A percentile compares a stretch with the other conserved stretches of the same genome.
Conservation (phyloP, 2,113 vertebrate genomes). For the Dolichotis patagonum region DNA sequence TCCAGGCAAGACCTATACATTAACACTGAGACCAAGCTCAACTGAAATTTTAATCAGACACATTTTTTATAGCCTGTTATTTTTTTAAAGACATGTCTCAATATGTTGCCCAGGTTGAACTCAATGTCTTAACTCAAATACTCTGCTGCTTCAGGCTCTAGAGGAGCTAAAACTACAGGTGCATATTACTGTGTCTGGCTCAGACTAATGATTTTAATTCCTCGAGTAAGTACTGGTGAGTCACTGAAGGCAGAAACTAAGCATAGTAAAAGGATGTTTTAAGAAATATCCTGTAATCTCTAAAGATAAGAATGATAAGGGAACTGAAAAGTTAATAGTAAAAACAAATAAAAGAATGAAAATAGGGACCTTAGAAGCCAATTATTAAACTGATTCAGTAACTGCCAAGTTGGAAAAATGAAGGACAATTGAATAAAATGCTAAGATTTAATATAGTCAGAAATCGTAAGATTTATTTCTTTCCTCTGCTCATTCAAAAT, state of each 20-base stretch:
- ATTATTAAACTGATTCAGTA: constrained; percentile 23
- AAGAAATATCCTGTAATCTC: constrained; percentile 52
- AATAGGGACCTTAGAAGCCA: background rate
- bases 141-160: background rate
- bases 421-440: constrained; percentile 16
- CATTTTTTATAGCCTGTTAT: constrained; percentile 29
- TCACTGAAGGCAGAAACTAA: constrained; percentile 52
- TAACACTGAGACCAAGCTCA: constrained; percentile 44
- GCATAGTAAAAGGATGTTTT: constrained; percentile 51
- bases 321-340: constrained; percentile 1
- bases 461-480: constrained; percentile 18
- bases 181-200: background rate
- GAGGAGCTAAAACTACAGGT: background rate
- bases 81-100: background rate
- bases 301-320: constrained; percentile 1
- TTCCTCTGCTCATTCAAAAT: constrained; percentile 55
- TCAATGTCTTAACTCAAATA: background rate
- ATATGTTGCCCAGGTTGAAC: background rate
- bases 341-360: constrained; percentile 31
- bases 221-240: background rate
- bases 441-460: background rate
- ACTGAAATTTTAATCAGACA: constrained; percentile 44
- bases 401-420: background rate
- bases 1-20: background rate
- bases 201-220: constrained; percentile 59